Conservation (phyloP, 1,140 invertebrate genomes). For the Hermatobates lingyangjiaoensis region DNA sequence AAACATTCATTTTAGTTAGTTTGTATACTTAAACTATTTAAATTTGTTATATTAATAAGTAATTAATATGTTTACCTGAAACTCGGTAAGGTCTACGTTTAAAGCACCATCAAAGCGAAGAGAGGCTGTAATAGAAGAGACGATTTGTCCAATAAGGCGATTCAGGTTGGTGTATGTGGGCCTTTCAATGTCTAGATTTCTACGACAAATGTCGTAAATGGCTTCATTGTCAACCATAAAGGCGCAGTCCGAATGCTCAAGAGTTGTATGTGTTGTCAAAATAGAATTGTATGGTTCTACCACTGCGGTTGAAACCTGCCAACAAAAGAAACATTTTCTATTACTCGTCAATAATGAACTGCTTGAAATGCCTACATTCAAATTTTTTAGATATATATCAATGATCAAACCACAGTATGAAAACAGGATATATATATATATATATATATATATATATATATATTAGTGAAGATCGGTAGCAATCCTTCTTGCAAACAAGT, state of each 20-base stretch:
- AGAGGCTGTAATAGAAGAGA: conserved; percentile 74
- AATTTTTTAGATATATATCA: too few relatives aligned
- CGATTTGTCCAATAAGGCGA: conserved; percentile 64
- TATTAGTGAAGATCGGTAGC: too few relatives aligned
- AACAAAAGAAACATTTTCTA: not conserved
- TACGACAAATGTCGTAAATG: conserved; percentile 78
- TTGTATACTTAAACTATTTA: too few relatives aligned
- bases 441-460: too few relatives aligned
- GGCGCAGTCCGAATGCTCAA: conserved; percentile 70
- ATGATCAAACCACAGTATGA: too few relatives aligned
- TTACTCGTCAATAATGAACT: too few relatives aligned
- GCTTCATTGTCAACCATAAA: conserved; percentile 85
- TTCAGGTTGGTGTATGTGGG: conserved; percentile 66
- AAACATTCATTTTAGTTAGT: too few relatives aligned
- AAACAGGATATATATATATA: too few relatives aligned
- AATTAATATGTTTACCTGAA: conserved; percentile 45
- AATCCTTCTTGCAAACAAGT: too few relatives aligned
- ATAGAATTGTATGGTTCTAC: conserved; percentile 83
- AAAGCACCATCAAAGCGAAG: conserved; percentile 73
- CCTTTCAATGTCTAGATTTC: conserved; percentile 70
- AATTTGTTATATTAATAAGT: too few relatives aligned
- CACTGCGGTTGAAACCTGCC: conserved; percentile 62
- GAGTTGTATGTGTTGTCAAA: conserved; percentile 53
- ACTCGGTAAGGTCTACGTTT: conserved; percentile 77
- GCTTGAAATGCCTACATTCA: not conserved